Conservation (phyloP, 1,140 invertebrate species). For the Heliconius himera region DNA sequence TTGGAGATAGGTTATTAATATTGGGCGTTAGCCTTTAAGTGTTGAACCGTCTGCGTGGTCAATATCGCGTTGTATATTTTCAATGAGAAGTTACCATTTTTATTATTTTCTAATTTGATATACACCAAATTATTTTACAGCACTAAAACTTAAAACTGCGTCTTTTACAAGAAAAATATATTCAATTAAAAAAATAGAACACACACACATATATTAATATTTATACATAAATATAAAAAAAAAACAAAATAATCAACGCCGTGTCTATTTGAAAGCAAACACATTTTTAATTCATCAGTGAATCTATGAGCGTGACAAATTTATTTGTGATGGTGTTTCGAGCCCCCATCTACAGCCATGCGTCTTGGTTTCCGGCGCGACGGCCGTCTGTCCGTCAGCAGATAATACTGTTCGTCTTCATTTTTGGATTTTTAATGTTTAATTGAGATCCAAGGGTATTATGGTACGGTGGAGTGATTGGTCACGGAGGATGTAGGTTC, state of each 20-base stretch:
- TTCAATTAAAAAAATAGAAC: too few species aligned
- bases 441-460: background rate
- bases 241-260: background rate
- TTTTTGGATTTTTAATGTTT: background rate
- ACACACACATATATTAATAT: background rate
- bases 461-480: background rate
- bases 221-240: background rate
- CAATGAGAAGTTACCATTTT: too few species aligned
- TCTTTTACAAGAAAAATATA: too few species aligned
- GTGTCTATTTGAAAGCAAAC: background rate
- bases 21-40: too few species aligned
- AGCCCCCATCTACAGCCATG: constrained; percentile 38
- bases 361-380: constrained; percentile 47
- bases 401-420: constrained; percentile 23
- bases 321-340: constrained; percentile 52
- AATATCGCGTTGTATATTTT: too few species aligned
- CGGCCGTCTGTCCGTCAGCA: constrained; percentile 42
- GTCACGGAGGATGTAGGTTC: too few species aligned
- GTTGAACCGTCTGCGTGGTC: too few species aligned
- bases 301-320: constrained; percentile 51
- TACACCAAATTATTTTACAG: too few species aligned
- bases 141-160: too few species aligned
- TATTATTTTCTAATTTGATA: too few species aligned
- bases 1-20: too few species aligned
- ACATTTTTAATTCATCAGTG: constrained; percentile 37